These are phyloP conservation scores for Axea sp. DNA, from an alignment of 2,888 invertebrate species.

Conservation along the genomic window DNA sequence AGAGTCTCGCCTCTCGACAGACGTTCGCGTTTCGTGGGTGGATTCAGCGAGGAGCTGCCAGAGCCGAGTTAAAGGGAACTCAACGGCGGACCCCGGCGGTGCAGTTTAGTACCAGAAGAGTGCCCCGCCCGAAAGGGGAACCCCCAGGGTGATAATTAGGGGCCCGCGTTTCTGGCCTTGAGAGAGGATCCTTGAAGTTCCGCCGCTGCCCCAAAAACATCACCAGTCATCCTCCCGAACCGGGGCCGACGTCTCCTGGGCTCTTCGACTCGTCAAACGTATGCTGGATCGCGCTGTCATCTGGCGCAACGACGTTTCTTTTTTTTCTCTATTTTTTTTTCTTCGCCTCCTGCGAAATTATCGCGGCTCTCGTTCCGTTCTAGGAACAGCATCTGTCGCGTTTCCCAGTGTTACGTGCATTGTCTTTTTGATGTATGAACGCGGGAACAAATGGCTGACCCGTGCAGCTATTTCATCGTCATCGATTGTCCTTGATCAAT, in stretches of 20 bases:
- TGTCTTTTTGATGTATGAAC: constrained; percentile 41
- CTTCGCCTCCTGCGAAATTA: constrained; percentile 34
- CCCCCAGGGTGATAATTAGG: constrained; percentile 79
- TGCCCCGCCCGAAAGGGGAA: constrained; percentile 75
- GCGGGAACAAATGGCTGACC: constrained; percentile 12
- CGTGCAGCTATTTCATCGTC: constrained; percentile 7
- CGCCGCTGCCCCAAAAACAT: constrained; percentile 71
- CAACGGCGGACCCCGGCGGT: constrained; percentile 74
- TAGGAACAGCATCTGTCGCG: constrained; percentile 54
- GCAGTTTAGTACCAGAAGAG: constrained; percentile 78
- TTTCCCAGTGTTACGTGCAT: constrained; percentile 37
- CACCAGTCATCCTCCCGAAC: constrained; percentile 62
- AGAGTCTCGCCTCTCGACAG: constrained; percentile 42
- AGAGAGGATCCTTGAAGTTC: constrained; percentile 77
- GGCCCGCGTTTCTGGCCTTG: constrained; percentile 78
- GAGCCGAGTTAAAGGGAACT: constrained; percentile 67
- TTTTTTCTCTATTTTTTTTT: too few relatives aligned
- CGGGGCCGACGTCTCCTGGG: constrained; percentile 23
- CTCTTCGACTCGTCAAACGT: constrained; percentile 40
- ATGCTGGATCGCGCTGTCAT: constrained; percentile 59
- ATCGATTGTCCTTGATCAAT: constrained; percentile 36
- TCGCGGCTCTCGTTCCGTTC: constrained; percentile 29
- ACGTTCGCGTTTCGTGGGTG: constrained; percentile 56
- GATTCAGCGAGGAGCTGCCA: constrained; percentile 61
- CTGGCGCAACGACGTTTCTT: constrained; percentile 58